Evolutionary conservation across 2,113 vertebrate genomes (phyloP).

Genomic region (Cepphus grylle): DNA sequence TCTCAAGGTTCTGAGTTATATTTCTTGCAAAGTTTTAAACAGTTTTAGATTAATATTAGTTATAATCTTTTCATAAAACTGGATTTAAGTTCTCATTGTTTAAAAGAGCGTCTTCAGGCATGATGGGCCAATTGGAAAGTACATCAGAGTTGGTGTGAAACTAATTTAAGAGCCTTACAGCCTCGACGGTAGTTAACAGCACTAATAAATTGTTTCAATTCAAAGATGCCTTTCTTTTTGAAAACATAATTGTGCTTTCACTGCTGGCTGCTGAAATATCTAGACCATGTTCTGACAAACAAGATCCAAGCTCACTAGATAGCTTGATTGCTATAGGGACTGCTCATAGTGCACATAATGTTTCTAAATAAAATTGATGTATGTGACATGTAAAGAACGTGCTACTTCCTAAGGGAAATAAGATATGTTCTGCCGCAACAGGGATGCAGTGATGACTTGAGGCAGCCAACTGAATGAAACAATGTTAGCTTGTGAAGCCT

Average conservation of each 20-base stretch:
- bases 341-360: neutral
- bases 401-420: neutral
- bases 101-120: neutral
- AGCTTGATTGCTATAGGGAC: neutral
- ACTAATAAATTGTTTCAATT: neutral
- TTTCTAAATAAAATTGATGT: neutral
- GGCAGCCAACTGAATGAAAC: neutral
- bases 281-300: neutral
- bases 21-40: neutral
- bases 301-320: neutral
- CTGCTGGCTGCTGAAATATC: neutral
- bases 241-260: neutral
- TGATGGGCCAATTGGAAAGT: neutral
- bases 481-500: neutral
- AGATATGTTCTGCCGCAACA: neutral
- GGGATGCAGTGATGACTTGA: neutral
- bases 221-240: neutral
- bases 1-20: neutral
- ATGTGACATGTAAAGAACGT: neutral
- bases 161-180: neutral
- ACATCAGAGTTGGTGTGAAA: neutral
- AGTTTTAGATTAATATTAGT: neutral
- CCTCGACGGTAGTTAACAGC: neutral
- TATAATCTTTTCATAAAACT: neutral
- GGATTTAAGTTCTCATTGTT: neutral